Evolutionary conservation across 2,888 invertebrate species (phyloP).

Genomic region (Silvanus unidentatus): DNA sequence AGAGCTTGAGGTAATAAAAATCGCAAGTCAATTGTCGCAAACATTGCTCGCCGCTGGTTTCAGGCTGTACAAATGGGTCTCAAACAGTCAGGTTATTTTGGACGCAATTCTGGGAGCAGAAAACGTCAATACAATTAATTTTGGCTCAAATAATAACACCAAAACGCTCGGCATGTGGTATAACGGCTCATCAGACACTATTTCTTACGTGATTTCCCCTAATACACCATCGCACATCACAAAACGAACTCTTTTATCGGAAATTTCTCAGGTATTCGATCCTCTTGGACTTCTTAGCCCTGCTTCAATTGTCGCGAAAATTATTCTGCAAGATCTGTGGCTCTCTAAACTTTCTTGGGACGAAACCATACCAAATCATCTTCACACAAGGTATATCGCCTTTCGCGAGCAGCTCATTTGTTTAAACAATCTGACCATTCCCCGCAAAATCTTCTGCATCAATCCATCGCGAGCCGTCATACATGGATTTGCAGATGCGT

Average conservation of each 20-base stretch:
- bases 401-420: conserved; percentile 3
- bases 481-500: conserved; percentile 24
- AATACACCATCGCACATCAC: conserved; percentile 1
- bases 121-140: no score
- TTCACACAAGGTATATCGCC: conserved; percentile 4
- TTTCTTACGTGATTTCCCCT: background rate
- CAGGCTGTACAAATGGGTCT: no score
- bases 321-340: conserved; percentile 10
- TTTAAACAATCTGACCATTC: conserved; percentile 14
- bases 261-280: conserved; percentile 7
- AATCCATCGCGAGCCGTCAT: conserved; percentile 13
- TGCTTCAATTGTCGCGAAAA: conserved; percentile 5
- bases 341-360: conserved; percentile 9
- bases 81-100: no score
- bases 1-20: background rate
- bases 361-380: conserved; percentile 4
- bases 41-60: no score
- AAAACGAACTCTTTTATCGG: conserved; percentile 10
- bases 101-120: no score
- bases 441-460: conserved; percentile 8
- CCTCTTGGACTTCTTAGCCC: conserved; percentile 9
- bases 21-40: conserved; percentile 6
- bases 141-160: no score
- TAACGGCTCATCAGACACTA: background rate
- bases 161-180: conserved; percentile 1